Conservation (phyloP, 2,797 vertebrate species). For the Odontamblyopus rebecca region DNA sequence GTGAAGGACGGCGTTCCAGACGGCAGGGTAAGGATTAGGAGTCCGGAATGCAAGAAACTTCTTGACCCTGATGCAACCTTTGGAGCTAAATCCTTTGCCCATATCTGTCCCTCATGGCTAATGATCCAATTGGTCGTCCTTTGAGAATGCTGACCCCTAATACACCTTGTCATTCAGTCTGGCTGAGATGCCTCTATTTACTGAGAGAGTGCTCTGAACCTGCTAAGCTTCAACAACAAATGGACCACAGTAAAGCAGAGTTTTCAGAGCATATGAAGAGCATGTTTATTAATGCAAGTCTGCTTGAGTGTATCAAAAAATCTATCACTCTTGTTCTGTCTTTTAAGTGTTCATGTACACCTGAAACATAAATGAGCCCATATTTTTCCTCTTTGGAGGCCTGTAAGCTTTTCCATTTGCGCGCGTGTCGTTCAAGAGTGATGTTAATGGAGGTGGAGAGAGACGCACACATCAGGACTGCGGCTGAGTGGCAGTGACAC, state of each 20-base stretch:
- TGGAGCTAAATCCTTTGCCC: constrained; percentile 73
- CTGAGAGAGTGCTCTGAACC: constrained; percentile 42
- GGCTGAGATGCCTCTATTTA: constrained; percentile 64
- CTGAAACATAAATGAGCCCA: constrained; percentile 76
- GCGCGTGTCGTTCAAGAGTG: constrained; percentile 62
- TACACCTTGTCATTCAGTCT: constrained; percentile 66
- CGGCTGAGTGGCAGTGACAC: constrained; percentile 77
- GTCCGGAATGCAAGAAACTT: constrained; percentile 77
- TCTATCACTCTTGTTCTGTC: constrained; percentile 63
- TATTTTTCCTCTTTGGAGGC: constrained; percentile 41
- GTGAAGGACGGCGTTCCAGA: constrained; percentile 62
- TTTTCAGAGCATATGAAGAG: constrained; percentile 22
- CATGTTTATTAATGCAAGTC: constrained; percentile 50
- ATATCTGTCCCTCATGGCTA: constrained; percentile 79
- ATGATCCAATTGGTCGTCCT: constrained; percentile 78
- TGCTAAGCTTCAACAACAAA: constrained; percentile 45
- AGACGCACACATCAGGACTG: constrained; percentile 65
- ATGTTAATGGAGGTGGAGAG: constrained; percentile 71
- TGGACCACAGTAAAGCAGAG: constrained; percentile 23
- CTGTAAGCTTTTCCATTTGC: constrained; percentile 68
- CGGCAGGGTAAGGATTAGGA: constrained; percentile 72
- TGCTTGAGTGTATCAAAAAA: constrained; percentile 43
- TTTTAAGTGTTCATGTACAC: constrained; percentile 68
- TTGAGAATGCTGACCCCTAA: constrained; percentile 74
- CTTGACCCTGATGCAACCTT: constrained; percentile 73